These are phyloP conservation scores for Hydraecia micacea DNA, from an alignment of 2,888 invertebrate species.

Conservation along the genomic window DNA sequence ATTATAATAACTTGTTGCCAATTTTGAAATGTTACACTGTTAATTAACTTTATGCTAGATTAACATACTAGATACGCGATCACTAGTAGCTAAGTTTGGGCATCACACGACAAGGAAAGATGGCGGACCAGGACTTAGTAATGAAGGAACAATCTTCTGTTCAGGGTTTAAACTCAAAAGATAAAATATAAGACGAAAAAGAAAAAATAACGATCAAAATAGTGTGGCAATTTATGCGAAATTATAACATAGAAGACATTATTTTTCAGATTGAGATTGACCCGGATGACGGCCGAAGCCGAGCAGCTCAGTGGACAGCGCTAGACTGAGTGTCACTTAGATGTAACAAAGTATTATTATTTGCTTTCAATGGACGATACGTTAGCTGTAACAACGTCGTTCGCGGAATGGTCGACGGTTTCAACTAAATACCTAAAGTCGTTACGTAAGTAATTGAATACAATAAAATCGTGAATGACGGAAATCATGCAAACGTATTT, in stretches of 20 bases:
- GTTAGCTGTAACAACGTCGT: background rate
- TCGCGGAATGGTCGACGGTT: background rate
- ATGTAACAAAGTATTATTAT: background rate
- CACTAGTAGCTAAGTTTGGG: background rate
- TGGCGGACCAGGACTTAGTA: background rate
- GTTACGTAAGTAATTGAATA: background rate
- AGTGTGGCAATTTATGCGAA: background rate
- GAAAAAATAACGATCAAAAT: background rate
- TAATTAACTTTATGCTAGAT: too few relatives aligned
- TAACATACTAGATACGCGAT: background rate
- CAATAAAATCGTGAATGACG: background rate
- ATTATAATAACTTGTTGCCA: background rate
- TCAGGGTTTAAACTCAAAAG: background rate
- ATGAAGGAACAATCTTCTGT: background rate
- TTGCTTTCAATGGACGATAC: background rate
- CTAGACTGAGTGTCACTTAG: background rate
- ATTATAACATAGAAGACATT: background rate
- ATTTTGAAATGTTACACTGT: background rate
- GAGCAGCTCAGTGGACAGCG: background rate
- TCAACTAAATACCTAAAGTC: background rate
- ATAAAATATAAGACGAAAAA: background rate
- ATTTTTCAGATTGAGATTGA: background rate
- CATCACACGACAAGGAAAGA: background rate
- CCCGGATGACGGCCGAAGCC: too few relatives aligned
- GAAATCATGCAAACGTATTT: background rate